Percentiles rank a stretch among this genome's conserved stretches.
phyloP scores from a whole-genome alignment of 2,797 vertebrate genomes.

The Falco columbarius region DNA sequence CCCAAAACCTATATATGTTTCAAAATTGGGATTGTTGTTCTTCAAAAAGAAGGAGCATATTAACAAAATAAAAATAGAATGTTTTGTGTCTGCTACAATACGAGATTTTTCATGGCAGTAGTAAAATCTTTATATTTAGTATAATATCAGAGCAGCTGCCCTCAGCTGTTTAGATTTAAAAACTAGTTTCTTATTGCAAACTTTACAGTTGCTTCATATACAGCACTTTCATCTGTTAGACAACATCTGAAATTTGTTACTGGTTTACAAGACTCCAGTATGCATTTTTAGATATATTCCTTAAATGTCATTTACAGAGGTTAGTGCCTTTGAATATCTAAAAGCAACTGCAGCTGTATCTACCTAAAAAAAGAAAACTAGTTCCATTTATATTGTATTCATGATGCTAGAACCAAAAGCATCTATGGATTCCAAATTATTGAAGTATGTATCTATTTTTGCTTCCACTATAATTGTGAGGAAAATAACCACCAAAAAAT shows the following conservation, averaged over 20 bases:
- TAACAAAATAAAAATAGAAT: neutral
- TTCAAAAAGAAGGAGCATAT: neutral
- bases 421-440: conserved; percentile 55
- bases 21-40: neutral
- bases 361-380: conserved; percentile 55
- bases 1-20: rapidly evolving
- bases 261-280: neutral
- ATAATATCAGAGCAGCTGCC: conserved; percentile 24
- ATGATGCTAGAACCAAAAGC: conserved; percentile 30
- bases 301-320: conserved; percentile 43
- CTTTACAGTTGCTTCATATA: conserved; percentile 15
- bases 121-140: neutral
- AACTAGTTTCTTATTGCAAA: neutral
- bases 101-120: neutral
- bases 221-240: neutral
- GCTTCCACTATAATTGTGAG: conserved; percentile 18
- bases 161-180: conserved; percentile 41
- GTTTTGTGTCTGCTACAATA: neutral
- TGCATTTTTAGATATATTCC: conserved; percentile 33
- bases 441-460: conserved; percentile 59
- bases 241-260: neutral
- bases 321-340: conserved; percentile 43
- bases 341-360: conserved; percentile 63
- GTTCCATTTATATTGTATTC: conserved; percentile 52
- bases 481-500: conserved; percentile 29